phyloP scores from a whole-genome alignment of 2,797 vertebrate genomes.

The Halcyon badia region DNA sequence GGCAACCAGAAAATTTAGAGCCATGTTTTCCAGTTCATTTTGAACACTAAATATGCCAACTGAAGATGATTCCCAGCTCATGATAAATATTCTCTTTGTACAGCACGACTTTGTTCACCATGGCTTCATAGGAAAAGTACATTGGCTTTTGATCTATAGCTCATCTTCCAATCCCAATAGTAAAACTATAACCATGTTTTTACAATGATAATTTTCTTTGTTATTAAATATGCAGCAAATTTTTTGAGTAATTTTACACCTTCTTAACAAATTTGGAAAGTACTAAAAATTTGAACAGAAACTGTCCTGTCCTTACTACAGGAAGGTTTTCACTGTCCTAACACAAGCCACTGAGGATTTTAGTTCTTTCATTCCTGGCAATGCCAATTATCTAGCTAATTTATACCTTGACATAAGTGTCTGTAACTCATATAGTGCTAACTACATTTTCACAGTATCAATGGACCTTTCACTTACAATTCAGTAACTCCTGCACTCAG shows the following conservation, averaged over 20 bases:
- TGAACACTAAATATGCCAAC: background rate
- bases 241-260: background rate
- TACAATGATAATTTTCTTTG: background rate
- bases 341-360: background rate
- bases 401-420: background rate
- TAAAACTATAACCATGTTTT: background rate
- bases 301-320: background rate
- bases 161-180: background rate
- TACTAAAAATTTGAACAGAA: background rate
- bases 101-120: background rate
- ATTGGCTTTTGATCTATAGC: background rate
- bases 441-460: background rate
- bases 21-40: background rate
- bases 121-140: background rate
- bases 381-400: background rate
- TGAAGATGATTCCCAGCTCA: background rate
- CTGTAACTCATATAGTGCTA: background rate
- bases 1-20: background rate
- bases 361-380: background rate
- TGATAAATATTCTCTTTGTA: background rate
- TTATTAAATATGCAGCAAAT: background rate
- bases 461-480: background rate
- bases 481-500: background rate
- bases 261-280: background rate
- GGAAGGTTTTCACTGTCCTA: background rate